Percentiles rank a stretch among this genome's conserved stretches.
phyloP scores from a whole-genome alignment of 1,140 invertebrate species.

The Drosophila kepulauana region DNA sequence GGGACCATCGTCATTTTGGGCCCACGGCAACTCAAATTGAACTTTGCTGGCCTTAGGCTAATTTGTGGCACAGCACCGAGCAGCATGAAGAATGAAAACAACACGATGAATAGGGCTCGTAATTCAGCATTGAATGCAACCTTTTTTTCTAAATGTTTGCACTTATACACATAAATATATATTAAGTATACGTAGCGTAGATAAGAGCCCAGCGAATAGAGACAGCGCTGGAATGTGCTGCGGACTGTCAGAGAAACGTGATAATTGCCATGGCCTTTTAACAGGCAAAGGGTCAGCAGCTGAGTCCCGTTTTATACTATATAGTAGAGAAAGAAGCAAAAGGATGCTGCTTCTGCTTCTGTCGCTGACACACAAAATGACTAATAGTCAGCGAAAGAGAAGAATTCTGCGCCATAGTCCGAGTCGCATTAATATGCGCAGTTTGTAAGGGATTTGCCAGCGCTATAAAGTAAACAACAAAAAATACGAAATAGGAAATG shows the following conservation, averaged over 20 bases:
- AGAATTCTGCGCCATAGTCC: constrained; percentile 28
- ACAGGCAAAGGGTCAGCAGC: constrained; percentile 71
- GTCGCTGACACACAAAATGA: constrained; percentile 57
- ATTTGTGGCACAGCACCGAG: constrained; percentile 18
- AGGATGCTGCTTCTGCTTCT: constrained; percentile 9
- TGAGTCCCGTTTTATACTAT: constrained; percentile 19
- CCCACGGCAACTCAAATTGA: constrained; percentile 55
- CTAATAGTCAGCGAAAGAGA: constrained; percentile 66
- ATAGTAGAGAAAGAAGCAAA: constrained; percentile 4
- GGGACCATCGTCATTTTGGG: neutral
- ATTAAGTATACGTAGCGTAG: constrained; percentile 30
- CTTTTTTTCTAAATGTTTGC: constrained; percentile 24
- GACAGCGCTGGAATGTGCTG: constrained; percentile 29
- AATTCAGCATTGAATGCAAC: constrained; percentile 15
- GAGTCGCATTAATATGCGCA: constrained; percentile 70
- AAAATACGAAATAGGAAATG: constrained; percentile 6
- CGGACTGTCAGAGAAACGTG: constrained; percentile 56
- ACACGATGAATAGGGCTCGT: neutral
- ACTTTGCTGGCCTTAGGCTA: constrained; percentile 60
- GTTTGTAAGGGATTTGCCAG: constrained; percentile 64
- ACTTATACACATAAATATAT: constrained; percentile 15
- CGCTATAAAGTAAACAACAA: constrained; percentile 70
- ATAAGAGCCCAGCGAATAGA: constrained; percentile 45
- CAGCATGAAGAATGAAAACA: constrained; percentile 60
- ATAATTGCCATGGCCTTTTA: constrained; percentile 73